These are phyloP conservation scores for Sarcophaga variegata DNA, from an alignment of 2,888 invertebrate species.

Conservation along the genomic window DNA sequence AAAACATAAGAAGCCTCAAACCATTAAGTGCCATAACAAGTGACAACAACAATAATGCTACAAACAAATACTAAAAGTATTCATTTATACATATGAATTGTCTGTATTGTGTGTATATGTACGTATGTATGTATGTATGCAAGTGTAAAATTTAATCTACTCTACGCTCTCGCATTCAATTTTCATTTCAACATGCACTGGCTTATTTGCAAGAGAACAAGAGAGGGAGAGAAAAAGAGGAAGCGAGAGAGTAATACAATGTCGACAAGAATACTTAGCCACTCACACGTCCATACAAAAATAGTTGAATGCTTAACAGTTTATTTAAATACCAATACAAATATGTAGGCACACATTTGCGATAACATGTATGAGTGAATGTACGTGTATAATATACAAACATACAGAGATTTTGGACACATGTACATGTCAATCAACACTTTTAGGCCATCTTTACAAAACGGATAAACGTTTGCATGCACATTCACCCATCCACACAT, in stretches of 20 bases:
- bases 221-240: too few relatives aligned
- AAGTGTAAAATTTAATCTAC: neutral
- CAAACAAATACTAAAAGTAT: neutral
- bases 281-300: neutral
- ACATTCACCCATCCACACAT: neutral
- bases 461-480: slow-evolving; percentile 14
- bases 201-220: neutral
- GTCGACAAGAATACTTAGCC: neutral
- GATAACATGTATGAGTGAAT: neutral
- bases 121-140: neutral
- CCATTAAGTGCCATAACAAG: slow-evolving; percentile 38
- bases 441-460: slow-evolving; percentile 21
- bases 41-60: slow-evolving; percentile 35
- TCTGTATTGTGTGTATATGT: neutral
- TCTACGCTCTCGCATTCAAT: neutral
- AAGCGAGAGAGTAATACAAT: neutral
- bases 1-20: slow-evolving; percentile 35
- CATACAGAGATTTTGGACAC: neutral
- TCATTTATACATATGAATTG: neutral
- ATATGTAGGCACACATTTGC: slow-evolving; percentile 9
- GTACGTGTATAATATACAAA: neutral
- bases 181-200: neutral
- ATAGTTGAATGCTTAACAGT: neutral
- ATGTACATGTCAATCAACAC: slow-evolving; percentile 46
- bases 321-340: neutral